Evolutionary conservation across 2,888 invertebrate species (phyloP), one percentile per base, ranked within the genome.

Genomic region (Zele albiditarsus): DNA sequence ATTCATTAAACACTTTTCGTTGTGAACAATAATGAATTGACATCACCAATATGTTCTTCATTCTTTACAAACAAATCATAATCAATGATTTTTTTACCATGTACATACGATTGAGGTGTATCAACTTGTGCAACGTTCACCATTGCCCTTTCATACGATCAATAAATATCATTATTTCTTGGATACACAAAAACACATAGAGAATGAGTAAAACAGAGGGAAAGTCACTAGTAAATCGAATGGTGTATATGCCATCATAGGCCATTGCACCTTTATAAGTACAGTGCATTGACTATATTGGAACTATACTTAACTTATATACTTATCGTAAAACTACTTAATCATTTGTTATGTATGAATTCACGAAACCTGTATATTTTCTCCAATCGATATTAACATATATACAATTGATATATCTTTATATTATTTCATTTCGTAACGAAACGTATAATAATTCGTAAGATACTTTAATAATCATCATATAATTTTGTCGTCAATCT

Each of bases 201-300:
- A n/a, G 53, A 53, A 53, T 23, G 8, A 6, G 1, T 5, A n/a
- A 20, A 5, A 1, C 2, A 20, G 20, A 46, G 16, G 0, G 8
- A 12, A 38, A 2, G 12, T 38, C 8, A 38, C 38, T 38, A n/a
- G 12, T 38, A 8, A 38, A 6, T 38, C 12, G 8, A 38, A 38
- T 38, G 12, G 8, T 20, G 8, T 20, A 20, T 53, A 53, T 23
- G 20, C 20, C 6, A 6, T 53, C 4, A 23, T 20, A 28, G 63
- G 38, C 63, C 63, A 38, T 63, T 63, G 63, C 63, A 63, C 63
- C 38, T 20, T 0, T 20, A n/a, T 3, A 25, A 23, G 57, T 57
- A 28, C 33, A 38, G 38, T 63, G 8, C 38, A 38, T 63, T 38
- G 63, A 33, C 63, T 33, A 6, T 38, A 2, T 20, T 63, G n/a